Evolutionary conservation across 2,797 vertebrate species (phyloP).

Genomic region (Borostomias antarcticus): DNA sequence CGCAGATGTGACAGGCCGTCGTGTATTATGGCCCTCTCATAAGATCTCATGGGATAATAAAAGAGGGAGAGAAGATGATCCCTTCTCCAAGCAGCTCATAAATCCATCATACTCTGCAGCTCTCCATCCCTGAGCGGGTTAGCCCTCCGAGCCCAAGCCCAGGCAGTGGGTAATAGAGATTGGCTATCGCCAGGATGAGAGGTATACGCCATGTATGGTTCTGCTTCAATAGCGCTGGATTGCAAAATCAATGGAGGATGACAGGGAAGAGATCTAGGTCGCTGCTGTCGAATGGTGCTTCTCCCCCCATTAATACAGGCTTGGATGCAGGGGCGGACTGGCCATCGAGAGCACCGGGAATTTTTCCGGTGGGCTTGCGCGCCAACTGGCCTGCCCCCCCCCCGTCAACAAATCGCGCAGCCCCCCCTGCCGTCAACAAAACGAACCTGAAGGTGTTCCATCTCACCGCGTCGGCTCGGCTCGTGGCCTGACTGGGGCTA

Average conservation of each 20-base stretch:
- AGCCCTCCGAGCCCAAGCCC: conserved; percentile 53
- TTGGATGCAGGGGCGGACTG: not conserved
- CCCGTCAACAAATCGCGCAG: too few relatives aligned
- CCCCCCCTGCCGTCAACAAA: too few relatives aligned
- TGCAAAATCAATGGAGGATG: conserved; percentile 73
- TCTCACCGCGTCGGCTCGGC: too few relatives aligned
- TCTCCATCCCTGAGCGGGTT: conserved; percentile 41
- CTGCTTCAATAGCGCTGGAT: conserved; percentile 63
- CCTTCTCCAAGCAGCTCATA: conserved; percentile 60
- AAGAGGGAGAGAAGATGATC: conserved; percentile 59
- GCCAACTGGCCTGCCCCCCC: too few relatives aligned
- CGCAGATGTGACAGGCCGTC: conserved; percentile 57
- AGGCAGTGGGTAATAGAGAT: conserved; percentile 66
- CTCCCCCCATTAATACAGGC: not conserved
- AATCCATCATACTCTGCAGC: conserved; percentile 55
- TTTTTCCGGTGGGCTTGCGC: too few relatives aligned
- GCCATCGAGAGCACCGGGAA: too few relatives aligned
- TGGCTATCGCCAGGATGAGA: conserved; percentile 61
- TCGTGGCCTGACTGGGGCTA: too few relatives aligned
- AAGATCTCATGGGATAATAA: conserved; percentile 73
- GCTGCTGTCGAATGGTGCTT: conserved; percentile 31
- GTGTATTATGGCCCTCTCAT: conserved; percentile 41
- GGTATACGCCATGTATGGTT: conserved; percentile 62
- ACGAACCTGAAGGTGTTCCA: too few relatives aligned
- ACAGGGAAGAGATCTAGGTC: conserved; percentile 62